Percentiles rank a stretch among this genome's conserved stretches.
These are phyloP conservation scores for Synanthedon formicaeformis DNA, from an alignment of 2,888 invertebrate genomes.

Conservation along the genomic window DNA sequence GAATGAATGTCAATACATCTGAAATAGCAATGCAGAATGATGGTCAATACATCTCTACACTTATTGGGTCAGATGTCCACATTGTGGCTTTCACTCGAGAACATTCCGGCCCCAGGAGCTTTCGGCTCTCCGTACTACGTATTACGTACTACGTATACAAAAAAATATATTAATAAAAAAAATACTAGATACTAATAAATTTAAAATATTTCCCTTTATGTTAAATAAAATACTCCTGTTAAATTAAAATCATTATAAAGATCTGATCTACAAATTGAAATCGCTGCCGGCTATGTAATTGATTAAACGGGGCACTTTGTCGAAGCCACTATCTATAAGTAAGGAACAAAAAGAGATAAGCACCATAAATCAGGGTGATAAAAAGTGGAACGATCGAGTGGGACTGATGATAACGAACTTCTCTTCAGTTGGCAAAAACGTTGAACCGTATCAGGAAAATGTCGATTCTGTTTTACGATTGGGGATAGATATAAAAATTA, in stretches of 20 bases:
- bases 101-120: too few species aligned
- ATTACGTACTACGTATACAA: too few species aligned
- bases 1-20: too few species aligned
- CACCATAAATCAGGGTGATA: conserved; percentile 52
- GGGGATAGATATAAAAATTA: neutral
- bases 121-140: too few species aligned
- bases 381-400: conserved; percentile 29
- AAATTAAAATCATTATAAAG: neutral
- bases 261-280: conserved; percentile 32
- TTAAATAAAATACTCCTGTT: neutral
- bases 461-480: conserved; percentile 4
- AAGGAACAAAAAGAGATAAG: conserved; percentile 39
- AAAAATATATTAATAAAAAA: too few species aligned
- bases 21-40: too few species aligned
- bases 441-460: neutral
- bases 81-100: too few species aligned
- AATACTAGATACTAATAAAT: too few species aligned
- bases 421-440: conserved; percentile 2
- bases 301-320: conserved; percentile 46
- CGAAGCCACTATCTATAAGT: conserved; percentile 30
- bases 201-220: too few species aligned
- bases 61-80: too few species aligned
- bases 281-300: conserved; percentile 40
- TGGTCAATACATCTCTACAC: too few species aligned
- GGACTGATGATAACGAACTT: conserved; percentile 12